A percentile compares a stretch with the other conserved stretches of the same genome.
phyloP scores from a whole-genome alignment of 1,140 invertebrate genomes.

The Tetramorium simillimum region DNA sequence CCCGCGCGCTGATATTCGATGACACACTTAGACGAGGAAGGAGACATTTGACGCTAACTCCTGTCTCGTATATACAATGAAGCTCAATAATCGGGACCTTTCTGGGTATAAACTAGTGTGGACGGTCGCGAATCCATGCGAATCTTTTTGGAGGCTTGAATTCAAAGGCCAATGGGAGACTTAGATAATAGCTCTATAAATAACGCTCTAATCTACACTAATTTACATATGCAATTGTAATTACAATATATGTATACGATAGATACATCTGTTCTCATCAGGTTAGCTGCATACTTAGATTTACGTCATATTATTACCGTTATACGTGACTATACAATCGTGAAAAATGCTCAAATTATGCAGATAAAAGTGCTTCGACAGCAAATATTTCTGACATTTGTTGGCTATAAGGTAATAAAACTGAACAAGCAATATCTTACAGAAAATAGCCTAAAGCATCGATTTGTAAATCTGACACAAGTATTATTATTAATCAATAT shows the following conservation, averaged over 20 bases:
- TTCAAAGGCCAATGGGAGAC: too few relatives aligned
- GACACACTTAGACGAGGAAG: background rate
- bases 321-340: background rate
- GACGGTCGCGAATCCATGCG: too few relatives aligned
- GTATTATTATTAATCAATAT: slow-evolving; percentile 7
- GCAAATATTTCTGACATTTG: background rate
- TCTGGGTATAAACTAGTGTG: too few relatives aligned
- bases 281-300: background rate
- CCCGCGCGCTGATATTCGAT: background rate
- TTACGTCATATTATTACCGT: background rate
- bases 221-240: background rate
- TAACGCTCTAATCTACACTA: too few relatives aligned
- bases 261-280: background rate
- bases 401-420: background rate
- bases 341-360: background rate
- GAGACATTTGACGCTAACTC: background rate
- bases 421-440: background rate
- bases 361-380: background rate
- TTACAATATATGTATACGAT: background rate
- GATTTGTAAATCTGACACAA: background rate
- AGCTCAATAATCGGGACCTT: too few relatives aligned
- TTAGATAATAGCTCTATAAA: too few relatives aligned
- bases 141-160: too few relatives aligned
- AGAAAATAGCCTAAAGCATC: background rate
- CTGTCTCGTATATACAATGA: background rate